Conservation (phyloP, 2,797 vertebrate genomes). For the Hozukius guyotensis region DNA sequence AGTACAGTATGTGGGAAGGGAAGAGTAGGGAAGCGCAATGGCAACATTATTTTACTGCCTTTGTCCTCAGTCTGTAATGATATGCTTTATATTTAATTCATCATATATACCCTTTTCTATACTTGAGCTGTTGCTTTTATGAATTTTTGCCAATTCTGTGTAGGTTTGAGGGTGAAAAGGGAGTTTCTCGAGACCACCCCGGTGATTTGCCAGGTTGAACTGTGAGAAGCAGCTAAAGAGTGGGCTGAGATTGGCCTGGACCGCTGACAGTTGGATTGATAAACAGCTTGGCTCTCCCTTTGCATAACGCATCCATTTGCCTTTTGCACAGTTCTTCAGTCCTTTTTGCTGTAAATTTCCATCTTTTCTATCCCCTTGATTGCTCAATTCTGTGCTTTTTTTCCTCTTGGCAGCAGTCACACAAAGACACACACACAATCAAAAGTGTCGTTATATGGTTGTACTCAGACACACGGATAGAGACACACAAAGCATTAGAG, state of each 20-base stretch:
- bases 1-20: conserved; percentile 14
- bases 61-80: background rate
- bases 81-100: background rate
- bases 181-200: background rate
- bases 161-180: conserved; percentile 12
- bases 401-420: conserved; percentile 11
- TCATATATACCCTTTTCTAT: background rate
- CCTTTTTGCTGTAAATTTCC: conserved; percentile 27
- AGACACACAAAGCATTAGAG: conserved; percentile 39
- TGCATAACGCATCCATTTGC: conserved; percentile 45
- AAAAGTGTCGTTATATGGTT: background rate
- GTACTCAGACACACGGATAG: background rate
- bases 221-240: conserved; percentile 43
- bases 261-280: conserved; percentile 59
- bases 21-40: background rate
- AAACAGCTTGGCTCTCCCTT: conserved; percentile 43
- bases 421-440: conserved; percentile 12
- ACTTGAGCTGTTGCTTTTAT: background rate
- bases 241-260: conserved; percentile 49
- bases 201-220: conserved; percentile 15
- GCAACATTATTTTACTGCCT: background rate
- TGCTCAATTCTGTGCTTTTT: conserved; percentile 41
- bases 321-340: conserved; percentile 32
- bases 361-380: conserved; percentile 36
- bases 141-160: conserved; percentile 17